Base-by-base conservation (phyloP, 2,113 vertebrate genomes). In the Galemys pyrenaicus region DNA sequence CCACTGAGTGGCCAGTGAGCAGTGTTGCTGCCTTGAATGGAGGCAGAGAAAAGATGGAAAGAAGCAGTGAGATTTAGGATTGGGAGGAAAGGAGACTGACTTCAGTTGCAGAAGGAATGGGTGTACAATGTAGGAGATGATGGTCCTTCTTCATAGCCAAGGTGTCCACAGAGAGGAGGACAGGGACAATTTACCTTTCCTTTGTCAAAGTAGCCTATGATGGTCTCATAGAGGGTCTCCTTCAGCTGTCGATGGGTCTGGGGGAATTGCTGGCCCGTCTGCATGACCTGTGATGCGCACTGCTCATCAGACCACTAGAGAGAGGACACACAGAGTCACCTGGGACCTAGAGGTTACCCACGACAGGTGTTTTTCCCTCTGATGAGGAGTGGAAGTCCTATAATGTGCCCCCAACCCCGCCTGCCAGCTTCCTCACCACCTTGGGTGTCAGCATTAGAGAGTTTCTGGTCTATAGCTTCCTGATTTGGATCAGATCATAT, bases 171-270 rank as follows among this genome's bases (percentile, higher is more conserved):
- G 8, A 91, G 67, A 22, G 20, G 30, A 82, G 64, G 10, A 26
- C 10, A 35, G 35, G 68, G 41, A 41, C 80, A 24, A 1, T 91
- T 94, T 94, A 99, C 99, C 99, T 99, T 99, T 97, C 99, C 99
- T 98, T 99, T 99, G 98, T 99, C 99, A 87, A 99, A 99, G 98
- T 99, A 99, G 89, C 99, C 98, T 95, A 99, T 99, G 97, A 99
- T 99, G 98, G 98, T 99, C 95, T 99, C 99, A 10, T 99, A 99
- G 67, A 99, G 98, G 0, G 97, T 98, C 97, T 99, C 99, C 97
- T 99, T 99, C 94, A 99, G 98, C 96, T 99, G 99, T 5, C 99
- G 98, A 87, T 99, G 99, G 0, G 99, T 99, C 97, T 99, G 99
- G 0, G 99, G 98, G 94, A 98, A 98, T 84, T 99, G 98, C 96